Base-by-base conservation (phyloP, 2,888 invertebrate species). In the Sphinx pinastri region DNA sequence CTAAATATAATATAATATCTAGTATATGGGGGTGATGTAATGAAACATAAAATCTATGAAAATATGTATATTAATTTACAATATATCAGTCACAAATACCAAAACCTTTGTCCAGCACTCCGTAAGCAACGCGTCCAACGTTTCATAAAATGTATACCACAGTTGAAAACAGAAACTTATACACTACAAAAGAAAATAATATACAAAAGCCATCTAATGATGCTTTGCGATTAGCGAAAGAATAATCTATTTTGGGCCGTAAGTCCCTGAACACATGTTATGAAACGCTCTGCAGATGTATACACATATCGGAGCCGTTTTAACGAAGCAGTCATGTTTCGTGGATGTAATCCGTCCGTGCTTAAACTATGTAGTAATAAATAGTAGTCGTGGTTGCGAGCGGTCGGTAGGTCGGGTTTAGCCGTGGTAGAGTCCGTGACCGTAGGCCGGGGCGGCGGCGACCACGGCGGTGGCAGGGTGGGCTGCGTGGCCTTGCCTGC, bases 401-500 rank as follows among this genome's bases (percentile, higher is more conserved):
- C 76, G 69, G 73, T 81, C 71, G 70, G 68, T 72, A 60, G 68
- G 25, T 73, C 57, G 69, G 71, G 68, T 82, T 77, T 93, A 91
- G 77, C 91, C 90, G 75, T 86, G 86, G 76, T 87, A 75, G 69
- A 85, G 85, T 54, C 93, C 94, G 73, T 92, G 92, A 25, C 83
- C 88, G 49, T 80, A 75, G 12, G 88, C 89, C 0, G 92, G 92
- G 2, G 92, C 93, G 11, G 90, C 88, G 14, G 89, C 79, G 1
- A 90, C 84, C 6, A 87, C 84, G 45, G 87, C 85, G 47, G 83
- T 83, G 0, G 89, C 94, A 3, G 95, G 95, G 76, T 95, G 95
- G 70, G 91, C 92, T 0, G 95, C 94, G 72, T 95, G 95, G 0
- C 95, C 95, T 73, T 89, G 86, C 80, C 94, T 93, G 86, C 94